Evolutionary conservation across 2,113 vertebrate genomes (phyloP).

Genomic region (Loxodonta africana): DNA sequence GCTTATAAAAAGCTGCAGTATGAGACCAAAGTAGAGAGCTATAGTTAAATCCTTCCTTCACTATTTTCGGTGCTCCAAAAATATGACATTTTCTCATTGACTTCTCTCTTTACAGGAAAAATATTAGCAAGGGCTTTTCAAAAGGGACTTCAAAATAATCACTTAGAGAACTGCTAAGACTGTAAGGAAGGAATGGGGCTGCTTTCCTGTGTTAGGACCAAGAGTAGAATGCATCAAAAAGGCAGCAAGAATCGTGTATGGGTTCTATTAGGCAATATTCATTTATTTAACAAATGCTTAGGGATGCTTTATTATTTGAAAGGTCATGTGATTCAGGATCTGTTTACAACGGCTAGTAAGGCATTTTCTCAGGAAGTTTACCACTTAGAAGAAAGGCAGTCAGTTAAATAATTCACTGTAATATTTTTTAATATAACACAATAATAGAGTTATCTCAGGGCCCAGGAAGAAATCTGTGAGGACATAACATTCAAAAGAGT

Average conservation of each 20-base stretch:
- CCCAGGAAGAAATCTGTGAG: background rate
- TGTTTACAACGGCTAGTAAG: background rate
- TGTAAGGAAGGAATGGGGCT: background rate
- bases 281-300: conserved; percentile 29
- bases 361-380: background rate
- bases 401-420: background rate
- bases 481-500: conserved; percentile 32
- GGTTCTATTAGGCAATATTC: conserved; percentile 47
- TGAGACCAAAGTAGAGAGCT: conserved; percentile 32
- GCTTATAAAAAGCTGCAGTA: conserved; percentile 3
- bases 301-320: background rate
- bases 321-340: background rate
- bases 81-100: conserved; percentile 45
- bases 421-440: background rate
- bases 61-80: conserved; percentile 50
- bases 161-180: conserved; percentile 63
- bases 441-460: background rate
- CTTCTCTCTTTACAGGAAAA: conserved; percentile 56
- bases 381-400: conserved; percentile 60
- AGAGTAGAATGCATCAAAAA: conserved; percentile 32
- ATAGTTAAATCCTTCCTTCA: background rate
- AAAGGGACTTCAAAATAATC: conserved; percentile 70
- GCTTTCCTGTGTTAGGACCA: conserved; percentile 58
- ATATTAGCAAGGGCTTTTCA: conserved; percentile 59
- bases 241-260: background rate